Conservation (phyloP, 2,113 vertebrate genomes). For the Oreochromis niloticus region DNA sequence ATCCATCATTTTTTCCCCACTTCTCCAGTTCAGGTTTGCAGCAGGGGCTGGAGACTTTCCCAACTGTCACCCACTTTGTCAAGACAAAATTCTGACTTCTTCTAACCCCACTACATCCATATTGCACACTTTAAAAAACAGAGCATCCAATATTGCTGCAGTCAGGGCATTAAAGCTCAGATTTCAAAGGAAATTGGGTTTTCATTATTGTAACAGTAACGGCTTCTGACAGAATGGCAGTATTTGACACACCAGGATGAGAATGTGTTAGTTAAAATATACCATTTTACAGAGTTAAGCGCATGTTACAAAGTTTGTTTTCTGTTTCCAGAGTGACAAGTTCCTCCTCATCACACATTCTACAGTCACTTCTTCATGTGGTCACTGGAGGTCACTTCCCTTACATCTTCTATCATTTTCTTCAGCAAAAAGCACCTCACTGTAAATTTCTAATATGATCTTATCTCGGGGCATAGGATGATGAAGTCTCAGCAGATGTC, state of each 20-base stretch:
- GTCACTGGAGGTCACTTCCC: background rate
- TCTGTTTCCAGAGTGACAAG: background rate
- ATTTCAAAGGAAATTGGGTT: background rate
- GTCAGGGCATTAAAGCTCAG: background rate
- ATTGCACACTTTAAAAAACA: background rate
- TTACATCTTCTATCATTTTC: background rate
- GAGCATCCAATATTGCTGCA: background rate
- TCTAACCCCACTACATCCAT: background rate
- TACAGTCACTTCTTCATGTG: background rate
- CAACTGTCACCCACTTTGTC: background rate
- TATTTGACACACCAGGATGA: background rate
- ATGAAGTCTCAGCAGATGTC: background rate
- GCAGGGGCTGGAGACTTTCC: background rate
- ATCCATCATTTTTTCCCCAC: accelerated
- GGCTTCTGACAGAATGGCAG: accelerated
- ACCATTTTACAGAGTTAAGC: background rate
- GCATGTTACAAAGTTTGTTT: background rate
- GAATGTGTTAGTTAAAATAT: background rate
- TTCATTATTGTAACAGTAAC: background rate
- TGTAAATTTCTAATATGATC: background rate
- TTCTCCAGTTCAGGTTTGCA: background rate
- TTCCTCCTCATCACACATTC: background rate
- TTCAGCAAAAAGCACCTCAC: background rate
- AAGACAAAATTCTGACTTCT: accelerated
- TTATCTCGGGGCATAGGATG: background rate